Base-by-base conservation (phyloP, 2,113 vertebrate species). In the Zosterops japonicus region DNA sequence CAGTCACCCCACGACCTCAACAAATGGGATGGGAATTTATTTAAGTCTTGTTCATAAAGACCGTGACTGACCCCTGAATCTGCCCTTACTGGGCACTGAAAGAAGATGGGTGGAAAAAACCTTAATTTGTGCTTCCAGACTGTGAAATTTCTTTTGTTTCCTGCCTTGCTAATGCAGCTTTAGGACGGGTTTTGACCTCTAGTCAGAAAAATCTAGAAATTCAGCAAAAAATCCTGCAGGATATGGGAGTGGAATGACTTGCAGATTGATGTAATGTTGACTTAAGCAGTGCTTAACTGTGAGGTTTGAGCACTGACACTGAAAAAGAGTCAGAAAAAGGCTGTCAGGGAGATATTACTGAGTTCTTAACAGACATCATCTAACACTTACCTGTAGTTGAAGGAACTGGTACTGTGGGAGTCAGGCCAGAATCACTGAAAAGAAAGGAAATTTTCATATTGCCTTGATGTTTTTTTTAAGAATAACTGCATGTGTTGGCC, bases 341-440 rank as follows among this genome's bases (percentile, higher is more conserved):
- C 67, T 49, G 57, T 28, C 78, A 47, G 61, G 56, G 25, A 2
- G 2, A 21, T 8, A 11, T 22, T 8, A 9, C 31, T 60, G 72
- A 39, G 52, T 67, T 69, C 55, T 65, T 22, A 35, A 12, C 55
- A 68, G 47, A 68, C 36, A 39, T 6, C 52, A 44, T 49, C 63
- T 35, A 49, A 90, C 76, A 96, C 49, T 97, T 98, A 99, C 99
- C 99, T 98, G 99, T 99, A 89, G 98, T 98, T 7, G 99, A 98
- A 97, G 99, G 98, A 79, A 99, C 96, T 31, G 99, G 98, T 89
- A 99, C 95, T 5, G 98, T 97, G 90, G 99, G 99, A 97, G 97
- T 99, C 96, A 99, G 98, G 94, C 99, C 99, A 8, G 99, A 98
- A 77, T 99, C 99, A 88, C 99, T 99, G 98, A 47, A 98, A 97